Percentiles rank a stretch among this genome's conserved stretches.
Evolutionary conservation across 2,888 invertebrate genomes (phyloP).

Genomic region (Nephrotoma guestfalica): DNA sequence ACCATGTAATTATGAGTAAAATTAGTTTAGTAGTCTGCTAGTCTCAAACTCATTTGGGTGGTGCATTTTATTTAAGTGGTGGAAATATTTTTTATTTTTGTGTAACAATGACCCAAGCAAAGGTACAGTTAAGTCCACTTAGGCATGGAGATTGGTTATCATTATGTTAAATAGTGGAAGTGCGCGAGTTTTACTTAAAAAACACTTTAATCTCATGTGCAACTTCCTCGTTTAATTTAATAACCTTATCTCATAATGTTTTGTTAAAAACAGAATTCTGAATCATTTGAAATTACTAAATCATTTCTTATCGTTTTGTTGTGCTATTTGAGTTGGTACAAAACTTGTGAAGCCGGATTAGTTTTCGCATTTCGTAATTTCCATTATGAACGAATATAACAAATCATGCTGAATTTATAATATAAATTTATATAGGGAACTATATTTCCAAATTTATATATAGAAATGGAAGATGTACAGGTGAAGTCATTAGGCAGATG

Average conservation of each 20-base stretch:
- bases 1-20: neutral
- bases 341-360: neutral
- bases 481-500: neutral
- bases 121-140: neutral
- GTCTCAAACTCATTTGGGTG: neutral
- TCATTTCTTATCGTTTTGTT: neutral
- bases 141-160: too few relatives aligned
- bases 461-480: too few relatives aligned
- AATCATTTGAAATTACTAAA: neutral
- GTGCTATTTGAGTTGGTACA: neutral
- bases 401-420: too few relatives aligned
- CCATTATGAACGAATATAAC: neutral
- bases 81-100: neutral
- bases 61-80: neutral
- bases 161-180: too few relatives aligned
- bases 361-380: neutral
- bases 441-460: neutral
- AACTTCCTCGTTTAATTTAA: neutral
- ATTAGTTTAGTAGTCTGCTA: neutral
- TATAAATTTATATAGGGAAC: neutral
- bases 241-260: neutral
- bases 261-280: neutral
- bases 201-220: neutral
- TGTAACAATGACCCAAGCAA: neutral
- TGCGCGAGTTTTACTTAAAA: too few relatives aligned